Conservation (phyloP, 2,888 invertebrate species). For the Eledona agricola region DNA sequence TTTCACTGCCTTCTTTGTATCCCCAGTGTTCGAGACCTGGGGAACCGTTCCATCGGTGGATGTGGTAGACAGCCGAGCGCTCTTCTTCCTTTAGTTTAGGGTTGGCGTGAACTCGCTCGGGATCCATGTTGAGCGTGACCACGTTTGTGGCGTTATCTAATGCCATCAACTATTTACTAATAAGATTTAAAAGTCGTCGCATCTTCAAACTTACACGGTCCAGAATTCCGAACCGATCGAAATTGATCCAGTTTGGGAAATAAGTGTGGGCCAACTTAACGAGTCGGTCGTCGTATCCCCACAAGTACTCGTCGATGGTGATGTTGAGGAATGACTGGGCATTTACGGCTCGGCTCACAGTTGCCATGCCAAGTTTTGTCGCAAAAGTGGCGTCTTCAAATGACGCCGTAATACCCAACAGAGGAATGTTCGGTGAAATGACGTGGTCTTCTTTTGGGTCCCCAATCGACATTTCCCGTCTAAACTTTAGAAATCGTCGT, state of each 20-base stretch:
- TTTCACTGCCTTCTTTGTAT: conserved; percentile 57
- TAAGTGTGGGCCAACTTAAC: conserved; percentile 74
- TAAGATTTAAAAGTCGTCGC: too few species aligned
- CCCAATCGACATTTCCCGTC: conserved; percentile 72
- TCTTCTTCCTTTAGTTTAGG: conserved; percentile 48
- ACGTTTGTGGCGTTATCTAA: conserved; percentile 71
- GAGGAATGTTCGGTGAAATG: conserved; percentile 75
- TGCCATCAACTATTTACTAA: conserved; percentile 63
- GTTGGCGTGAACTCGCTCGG: conserved; percentile 42
- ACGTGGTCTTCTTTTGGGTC: conserved; percentile 70
- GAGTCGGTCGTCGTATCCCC: conserved; percentile 83
- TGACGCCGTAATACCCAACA: conserved; percentile 70
- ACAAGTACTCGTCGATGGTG: conserved; percentile 75
- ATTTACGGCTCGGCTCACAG: conserved; percentile 67
- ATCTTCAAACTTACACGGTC: conserved; percentile 81
- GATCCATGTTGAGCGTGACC: conserved; percentile 65
- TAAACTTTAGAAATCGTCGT: conserved; percentile 66
- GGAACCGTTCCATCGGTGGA: conserved; percentile 71
- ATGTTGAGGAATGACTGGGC: conserved; percentile 72
- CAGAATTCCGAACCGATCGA: conserved; percentile 80
- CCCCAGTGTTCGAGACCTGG: conserved; percentile 77
- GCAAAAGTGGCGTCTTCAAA: conserved; percentile 65
- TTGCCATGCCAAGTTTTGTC: conserved; percentile 69
- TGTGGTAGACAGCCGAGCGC: conserved; percentile 63
- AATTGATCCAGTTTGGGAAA: conserved; percentile 81